phyloP scores from a whole-genome alignment of 2,888 invertebrate species.

The Smittia aterrima region DNA sequence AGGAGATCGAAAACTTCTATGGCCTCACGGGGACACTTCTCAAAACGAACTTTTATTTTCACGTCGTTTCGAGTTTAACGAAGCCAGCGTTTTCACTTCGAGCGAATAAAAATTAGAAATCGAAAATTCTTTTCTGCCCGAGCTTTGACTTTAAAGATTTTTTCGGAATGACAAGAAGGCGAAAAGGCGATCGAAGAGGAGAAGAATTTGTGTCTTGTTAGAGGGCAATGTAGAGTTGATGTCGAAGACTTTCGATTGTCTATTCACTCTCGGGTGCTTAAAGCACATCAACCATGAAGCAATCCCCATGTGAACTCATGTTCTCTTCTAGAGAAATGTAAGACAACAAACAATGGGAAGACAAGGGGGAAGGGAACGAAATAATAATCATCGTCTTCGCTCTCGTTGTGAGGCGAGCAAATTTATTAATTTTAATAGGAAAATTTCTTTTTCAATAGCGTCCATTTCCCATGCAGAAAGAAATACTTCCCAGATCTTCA shows the following conservation, averaged over 20 bases:
- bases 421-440: not conserved
- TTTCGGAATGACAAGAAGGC: not conserved
- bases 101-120: slow-evolving; percentile 8
- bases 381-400: not conserved
- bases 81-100: not conserved
- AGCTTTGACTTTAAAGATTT: not conserved
- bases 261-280: not conserved
- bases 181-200: not conserved
- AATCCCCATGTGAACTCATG: slow-evolving; percentile 11
- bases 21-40: slow-evolving; percentile 2
- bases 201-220: not conserved
- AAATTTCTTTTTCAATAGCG: not conserved
- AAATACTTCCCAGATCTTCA: not conserved
- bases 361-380: not conserved
- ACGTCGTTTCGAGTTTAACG: not conserved
- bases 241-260: not conserved
- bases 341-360: not conserved
- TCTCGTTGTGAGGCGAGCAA: not conserved
- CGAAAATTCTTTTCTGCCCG: not conserved
- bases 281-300: not conserved
- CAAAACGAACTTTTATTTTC: not conserved
- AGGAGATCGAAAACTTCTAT: not conserved
- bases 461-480: not conserved
- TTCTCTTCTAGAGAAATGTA: not conserved
- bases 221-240: not conserved